A percentile compares a stretch with the other conserved stretches of the same genome.
phyloP scores from a whole-genome alignment of 2,113 vertebrate species.

The Ranitomeya imitator region DNA sequence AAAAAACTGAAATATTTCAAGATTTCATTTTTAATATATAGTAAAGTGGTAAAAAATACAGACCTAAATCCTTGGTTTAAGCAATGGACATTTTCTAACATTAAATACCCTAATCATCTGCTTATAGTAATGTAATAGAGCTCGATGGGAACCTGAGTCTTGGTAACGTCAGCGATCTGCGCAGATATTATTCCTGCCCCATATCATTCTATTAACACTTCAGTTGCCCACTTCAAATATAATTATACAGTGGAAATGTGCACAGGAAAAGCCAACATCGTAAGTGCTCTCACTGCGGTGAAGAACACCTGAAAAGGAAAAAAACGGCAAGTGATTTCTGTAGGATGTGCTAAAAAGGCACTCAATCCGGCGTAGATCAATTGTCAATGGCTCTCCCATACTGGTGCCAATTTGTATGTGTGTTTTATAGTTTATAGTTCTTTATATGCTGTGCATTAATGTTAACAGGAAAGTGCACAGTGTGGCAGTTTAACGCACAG shows the following conservation, averaged over 20 bases:
- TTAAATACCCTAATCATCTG: neutral
- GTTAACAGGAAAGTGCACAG: no score
- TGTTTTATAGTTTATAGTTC: no score
- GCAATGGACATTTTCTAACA: no score
- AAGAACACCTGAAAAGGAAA: neutral
- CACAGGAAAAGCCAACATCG: neutral
- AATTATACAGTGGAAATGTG: neutral
- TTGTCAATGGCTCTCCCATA: neutral
- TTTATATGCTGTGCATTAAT: no score
- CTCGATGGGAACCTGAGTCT: neutral
- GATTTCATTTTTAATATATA: no score
- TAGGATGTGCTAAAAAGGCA: neutral
- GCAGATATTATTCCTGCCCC: neutral
- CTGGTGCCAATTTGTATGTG: neutral
- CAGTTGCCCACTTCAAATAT: constrained; percentile 6
- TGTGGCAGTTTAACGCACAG: neutral
- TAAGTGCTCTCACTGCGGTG: neutral
- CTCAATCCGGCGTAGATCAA: neutral
- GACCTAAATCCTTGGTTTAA: no score
- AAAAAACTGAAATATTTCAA: no score
- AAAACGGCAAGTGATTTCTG: neutral
- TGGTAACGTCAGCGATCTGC: neutral
- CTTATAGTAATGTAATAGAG: neutral
- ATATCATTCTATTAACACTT: neutral
- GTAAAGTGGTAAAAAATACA: no score